Conservation (phyloP, 2,888 invertebrate genomes). For the Isotomurus palustris region DNA sequence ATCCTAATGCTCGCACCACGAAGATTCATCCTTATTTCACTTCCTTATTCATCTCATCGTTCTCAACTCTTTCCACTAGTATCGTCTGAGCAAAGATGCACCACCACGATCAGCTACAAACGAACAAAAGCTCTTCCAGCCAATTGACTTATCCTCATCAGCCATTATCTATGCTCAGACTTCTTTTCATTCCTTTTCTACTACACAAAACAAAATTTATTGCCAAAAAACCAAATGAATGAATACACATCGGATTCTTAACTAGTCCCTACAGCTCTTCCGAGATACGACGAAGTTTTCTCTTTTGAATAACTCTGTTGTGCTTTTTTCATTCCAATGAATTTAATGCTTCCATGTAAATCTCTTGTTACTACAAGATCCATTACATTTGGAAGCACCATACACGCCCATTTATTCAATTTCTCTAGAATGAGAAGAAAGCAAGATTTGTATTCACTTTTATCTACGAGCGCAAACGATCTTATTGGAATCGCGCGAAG, state of each 20-base stretch:
- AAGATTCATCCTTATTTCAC: no score
- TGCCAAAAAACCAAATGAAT: constrained; percentile 19
- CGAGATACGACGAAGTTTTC: neutral
- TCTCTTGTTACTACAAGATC: neutral
- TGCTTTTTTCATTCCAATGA: constrained; percentile 1
- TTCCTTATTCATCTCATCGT: no score
- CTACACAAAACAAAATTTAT: constrained; percentile 25
- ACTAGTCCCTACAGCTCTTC: constrained; percentile 10
- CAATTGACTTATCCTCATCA: constrained; percentile 41
- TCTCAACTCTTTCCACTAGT: no score
- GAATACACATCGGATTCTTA: constrained; percentile 21
- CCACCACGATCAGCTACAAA: constrained; percentile 7
- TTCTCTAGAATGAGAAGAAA: no score
- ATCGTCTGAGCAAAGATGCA: no score
- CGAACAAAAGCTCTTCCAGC: constrained; percentile 30
- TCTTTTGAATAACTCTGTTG: neutral
- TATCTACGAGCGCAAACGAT: no score
- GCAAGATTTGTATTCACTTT: no score
- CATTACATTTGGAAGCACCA: no score
- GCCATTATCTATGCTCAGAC: constrained; percentile 27
- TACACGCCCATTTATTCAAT: no score
- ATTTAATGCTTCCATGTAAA: constrained; percentile 10
- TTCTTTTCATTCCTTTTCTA: constrained; percentile 10
- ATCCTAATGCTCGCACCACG: no score
- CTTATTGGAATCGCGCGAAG: no score